These are phyloP conservation scores for Indicator maculatus DNA, from an alignment of 2,113 vertebrate genomes.

Conservation along the genomic window DNA sequence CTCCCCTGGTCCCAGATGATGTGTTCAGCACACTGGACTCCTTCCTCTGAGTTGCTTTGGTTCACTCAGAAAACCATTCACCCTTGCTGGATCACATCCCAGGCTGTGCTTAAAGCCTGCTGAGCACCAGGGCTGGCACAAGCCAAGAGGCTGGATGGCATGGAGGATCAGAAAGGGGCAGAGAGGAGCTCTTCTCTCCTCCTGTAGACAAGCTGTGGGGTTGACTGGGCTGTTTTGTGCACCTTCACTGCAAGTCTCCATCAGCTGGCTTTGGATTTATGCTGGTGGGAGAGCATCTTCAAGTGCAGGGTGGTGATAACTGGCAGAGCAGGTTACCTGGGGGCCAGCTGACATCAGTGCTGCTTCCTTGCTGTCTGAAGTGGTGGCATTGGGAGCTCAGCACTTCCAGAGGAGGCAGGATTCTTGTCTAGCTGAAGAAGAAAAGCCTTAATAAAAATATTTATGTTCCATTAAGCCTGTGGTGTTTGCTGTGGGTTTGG, in stretches of 20 bases:
- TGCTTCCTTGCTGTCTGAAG: neutral
- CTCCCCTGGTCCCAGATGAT: neutral
- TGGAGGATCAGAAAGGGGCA: fast-evolving
- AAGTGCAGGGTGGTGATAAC: neutral
- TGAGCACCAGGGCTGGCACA: neutral
- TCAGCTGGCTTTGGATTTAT: neutral
- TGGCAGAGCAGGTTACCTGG: neutral
- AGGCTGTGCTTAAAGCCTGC: neutral
- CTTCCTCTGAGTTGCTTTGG: neutral
- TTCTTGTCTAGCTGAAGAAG: neutral
- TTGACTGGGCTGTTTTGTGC: neutral
- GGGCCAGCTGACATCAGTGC: neutral
- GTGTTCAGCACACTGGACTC: fast-evolving
- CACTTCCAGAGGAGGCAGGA: neutral
- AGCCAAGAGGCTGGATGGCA: neutral
- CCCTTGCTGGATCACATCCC: neutral
- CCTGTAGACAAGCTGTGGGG: neutral
- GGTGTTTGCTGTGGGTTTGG: neutral
- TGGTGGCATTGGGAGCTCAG: neutral
- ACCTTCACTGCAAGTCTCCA: neutral
- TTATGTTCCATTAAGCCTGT: neutral
- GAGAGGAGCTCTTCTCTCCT: neutral
- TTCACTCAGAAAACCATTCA: fast-evolving
- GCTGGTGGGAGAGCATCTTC: neutral
- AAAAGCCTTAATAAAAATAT: neutral